phyloP scores from a whole-genome alignment of 2,113 vertebrate genomes.

The Vulpes lagopus region DNA sequence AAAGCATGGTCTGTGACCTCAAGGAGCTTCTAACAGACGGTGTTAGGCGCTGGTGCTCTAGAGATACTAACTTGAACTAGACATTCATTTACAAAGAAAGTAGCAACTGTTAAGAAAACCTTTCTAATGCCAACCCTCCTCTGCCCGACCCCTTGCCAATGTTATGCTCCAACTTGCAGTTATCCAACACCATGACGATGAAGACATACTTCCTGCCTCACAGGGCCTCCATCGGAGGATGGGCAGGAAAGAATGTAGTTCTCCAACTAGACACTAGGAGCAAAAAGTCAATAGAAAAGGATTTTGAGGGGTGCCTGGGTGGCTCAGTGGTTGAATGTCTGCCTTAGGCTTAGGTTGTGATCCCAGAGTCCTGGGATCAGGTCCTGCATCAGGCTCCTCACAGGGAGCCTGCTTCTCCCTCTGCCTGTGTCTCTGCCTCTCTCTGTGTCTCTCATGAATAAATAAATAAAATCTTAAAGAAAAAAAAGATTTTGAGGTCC shows the following conservation, averaged over 20 bases:
- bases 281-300: background rate
- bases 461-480: too few relatives aligned
- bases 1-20: background rate
- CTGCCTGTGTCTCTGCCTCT: too few relatives aligned
- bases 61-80: background rate
- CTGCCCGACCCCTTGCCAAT: background rate
- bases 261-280: background rate
- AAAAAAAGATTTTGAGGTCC: background rate
- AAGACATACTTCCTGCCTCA: rapidly evolving
- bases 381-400: too few relatives aligned
- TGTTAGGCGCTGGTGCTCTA: background rate
- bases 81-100: background rate
- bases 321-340: too few relatives aligned
- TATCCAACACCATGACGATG: background rate
- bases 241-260: background rate
- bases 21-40: background rate
- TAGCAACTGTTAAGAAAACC: background rate
- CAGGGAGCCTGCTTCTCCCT: too few relatives aligned
- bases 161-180: background rate
- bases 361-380: too few relatives aligned
- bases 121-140: background rate
- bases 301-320: background rate
- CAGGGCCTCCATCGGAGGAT: background rate
- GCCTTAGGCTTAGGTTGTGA: too few relatives aligned
- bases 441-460: too few relatives aligned